Percentiles rank a stretch among this genome's conserved stretches.
These are phyloP conservation scores for Tryphoninae sp. DNA, from an alignment of 2,888 invertebrate genomes.

Conservation along the genomic window DNA sequence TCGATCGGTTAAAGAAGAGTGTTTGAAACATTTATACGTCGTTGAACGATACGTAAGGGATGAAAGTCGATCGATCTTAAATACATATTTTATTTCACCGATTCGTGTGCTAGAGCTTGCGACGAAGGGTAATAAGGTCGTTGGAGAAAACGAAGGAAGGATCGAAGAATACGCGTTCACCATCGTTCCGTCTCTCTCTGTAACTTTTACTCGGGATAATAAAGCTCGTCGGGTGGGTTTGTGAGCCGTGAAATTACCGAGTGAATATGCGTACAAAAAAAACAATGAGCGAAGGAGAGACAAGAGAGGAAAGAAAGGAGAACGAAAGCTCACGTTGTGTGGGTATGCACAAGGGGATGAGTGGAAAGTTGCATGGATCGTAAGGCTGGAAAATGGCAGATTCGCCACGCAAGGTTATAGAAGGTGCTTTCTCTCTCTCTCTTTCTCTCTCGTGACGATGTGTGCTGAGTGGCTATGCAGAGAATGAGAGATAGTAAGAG, in stretches of 20 bases:
- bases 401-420: conserved; percentile 49
- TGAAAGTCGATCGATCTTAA: conserved; percentile 24
- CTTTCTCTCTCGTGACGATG: conserved; percentile 4
- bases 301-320: conserved; percentile 19
- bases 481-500: conserved; percentile 30
- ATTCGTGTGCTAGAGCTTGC: conserved; percentile 36
- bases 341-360: neutral
- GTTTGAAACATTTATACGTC: neutral
- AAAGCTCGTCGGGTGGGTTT: conserved; percentile 66
- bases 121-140: conserved; percentile 64
- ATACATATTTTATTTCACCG: conserved; percentile 33
- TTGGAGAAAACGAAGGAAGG: conserved; percentile 64
- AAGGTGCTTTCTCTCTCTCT: conserved; percentile 19
- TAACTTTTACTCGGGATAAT: conserved; percentile 68
- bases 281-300: conserved; percentile 62
- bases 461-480: conserved; percentile 53
- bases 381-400: conserved; percentile 50
- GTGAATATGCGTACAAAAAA: conserved; percentile 64
- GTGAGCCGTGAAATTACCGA: conserved; percentile 69
- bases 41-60: neutral
- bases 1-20: conserved; percentile 23
- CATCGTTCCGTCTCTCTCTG: conserved; percentile 26
- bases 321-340: conserved; percentile 5
- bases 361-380: conserved; percentile 37
- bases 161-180: conserved; percentile 20